Evolutionary conservation across 2,113 vertebrate genomes (phyloP).

Genomic region (Recurvirostra avosetta): DNA sequence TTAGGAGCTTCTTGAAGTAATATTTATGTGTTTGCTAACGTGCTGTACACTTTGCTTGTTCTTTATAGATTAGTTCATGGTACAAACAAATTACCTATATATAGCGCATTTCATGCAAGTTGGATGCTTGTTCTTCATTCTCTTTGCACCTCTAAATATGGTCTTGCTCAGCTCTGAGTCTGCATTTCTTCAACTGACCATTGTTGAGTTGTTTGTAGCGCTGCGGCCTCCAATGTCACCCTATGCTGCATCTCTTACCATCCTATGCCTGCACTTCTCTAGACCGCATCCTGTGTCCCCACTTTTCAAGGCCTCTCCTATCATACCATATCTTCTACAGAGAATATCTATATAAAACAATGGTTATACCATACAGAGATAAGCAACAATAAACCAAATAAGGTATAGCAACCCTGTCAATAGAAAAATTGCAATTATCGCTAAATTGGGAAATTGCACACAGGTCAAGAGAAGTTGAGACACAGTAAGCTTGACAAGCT

Average conservation of each 20-base stretch:
- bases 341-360: background rate
- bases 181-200: background rate
- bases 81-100: background rate
- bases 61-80: background rate
- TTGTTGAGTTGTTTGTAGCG: fast-evolving
- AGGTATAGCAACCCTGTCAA: background rate
- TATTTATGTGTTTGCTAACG: background rate
- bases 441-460: background rate
- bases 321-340: background rate
- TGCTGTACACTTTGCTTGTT: background rate
- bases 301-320: background rate
- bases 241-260: background rate
- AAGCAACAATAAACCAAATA: background rate
- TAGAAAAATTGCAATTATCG: background rate
- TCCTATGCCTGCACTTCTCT: background rate
- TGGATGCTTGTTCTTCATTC: background rate
- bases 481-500: background rate
- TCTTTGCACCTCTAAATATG: background rate
- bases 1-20: background rate
- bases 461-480: background rate
- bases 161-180: background rate
- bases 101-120: background rate
- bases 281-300: background rate
- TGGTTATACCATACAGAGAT: background rate
- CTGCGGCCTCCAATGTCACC: background rate